A percentile compares a stretch with the other conserved stretches of the same genome.
These are phyloP conservation scores for Psittacula derbiana DNA, from an alignment of 2,797 vertebrate genomes.

Conservation along the genomic window DNA sequence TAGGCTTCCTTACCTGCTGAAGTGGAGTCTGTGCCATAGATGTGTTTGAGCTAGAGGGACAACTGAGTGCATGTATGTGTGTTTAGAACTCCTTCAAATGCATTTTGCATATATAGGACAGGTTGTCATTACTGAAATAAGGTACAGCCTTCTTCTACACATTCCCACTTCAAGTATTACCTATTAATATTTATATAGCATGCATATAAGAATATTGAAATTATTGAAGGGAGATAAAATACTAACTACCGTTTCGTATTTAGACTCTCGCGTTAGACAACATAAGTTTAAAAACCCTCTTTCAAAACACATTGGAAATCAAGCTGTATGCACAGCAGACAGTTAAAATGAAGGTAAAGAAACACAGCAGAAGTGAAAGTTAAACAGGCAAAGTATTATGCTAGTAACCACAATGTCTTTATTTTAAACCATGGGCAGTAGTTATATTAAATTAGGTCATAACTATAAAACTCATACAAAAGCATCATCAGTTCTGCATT, in stretches of 20 bases:
- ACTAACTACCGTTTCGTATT: not conserved
- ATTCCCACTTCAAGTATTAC: not conserved
- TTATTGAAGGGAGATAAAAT: not conserved
- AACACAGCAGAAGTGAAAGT: not conserved
- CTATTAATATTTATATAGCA: not conserved
- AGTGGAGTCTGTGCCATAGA: not conserved
- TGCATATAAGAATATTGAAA: not conserved
- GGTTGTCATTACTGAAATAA: not conserved
- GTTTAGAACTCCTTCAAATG: not conserved
- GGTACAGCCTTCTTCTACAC: not conserved
- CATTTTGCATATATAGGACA: not conserved
- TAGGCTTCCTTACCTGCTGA: not conserved
- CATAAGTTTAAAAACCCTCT: not conserved
- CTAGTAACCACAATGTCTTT: not conserved
- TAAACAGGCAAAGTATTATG: not conserved
- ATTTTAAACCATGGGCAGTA: not conserved
- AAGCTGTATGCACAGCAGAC: accelerated
- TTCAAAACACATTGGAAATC: not conserved
- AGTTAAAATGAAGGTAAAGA: not conserved
- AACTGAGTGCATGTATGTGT: not conserved
- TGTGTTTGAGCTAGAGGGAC: not conserved
- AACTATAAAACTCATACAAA: not conserved
- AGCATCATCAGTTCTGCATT: not conserved
- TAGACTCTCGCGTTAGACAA: not conserved
- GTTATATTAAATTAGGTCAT: not conserved